Percentiles rank a stretch among this genome's conserved stretches.
phyloP scores from a whole-genome alignment of 2,113 vertebrate species.

The Papio anubis region DNA sequence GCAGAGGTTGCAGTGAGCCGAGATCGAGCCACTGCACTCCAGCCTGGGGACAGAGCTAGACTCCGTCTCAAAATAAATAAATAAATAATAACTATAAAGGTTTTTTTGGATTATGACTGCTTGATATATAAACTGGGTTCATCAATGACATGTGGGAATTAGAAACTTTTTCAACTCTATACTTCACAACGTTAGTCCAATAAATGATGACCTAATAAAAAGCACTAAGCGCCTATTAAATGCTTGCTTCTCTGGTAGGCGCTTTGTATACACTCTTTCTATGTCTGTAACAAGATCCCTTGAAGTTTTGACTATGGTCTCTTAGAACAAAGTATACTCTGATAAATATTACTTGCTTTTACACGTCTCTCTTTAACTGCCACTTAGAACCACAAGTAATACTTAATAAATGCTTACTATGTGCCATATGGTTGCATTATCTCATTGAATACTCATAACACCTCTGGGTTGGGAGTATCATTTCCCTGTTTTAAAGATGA shows the following conservation, averaged over 20 bases:
- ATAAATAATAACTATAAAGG: background rate
- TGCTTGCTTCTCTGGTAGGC: background rate
- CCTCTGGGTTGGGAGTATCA: background rate
- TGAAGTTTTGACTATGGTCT: background rate
- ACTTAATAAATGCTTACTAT: background rate
- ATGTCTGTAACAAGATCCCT: conserved; percentile 39
- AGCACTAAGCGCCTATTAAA: conserved; percentile 5
- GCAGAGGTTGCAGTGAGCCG: too few relatives aligned
- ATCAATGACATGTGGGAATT: background rate
- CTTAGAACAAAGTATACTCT: conserved; percentile 32
- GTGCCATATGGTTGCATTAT: background rate
- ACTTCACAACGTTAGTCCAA: conserved; percentile 30
- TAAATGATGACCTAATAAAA: conserved; percentile 41
- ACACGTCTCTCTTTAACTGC: background rate
- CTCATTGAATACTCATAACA: background rate
- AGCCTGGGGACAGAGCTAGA: too few relatives aligned
- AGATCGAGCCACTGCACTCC: too few relatives aligned
- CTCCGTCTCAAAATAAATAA: too few relatives aligned
- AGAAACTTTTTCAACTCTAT: background rate
- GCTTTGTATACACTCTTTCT: background rate
- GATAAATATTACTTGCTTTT: conserved; percentile 4
- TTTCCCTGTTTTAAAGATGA: conserved; percentile 8
- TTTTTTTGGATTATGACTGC: background rate
- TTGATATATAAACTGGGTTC: background rate
- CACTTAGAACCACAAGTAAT: background rate